Evolutionary conservation across 2,888 invertebrate species (phyloP), one percentile per base, ranked within the genome.

Genomic region (Pseudococcus viburni): DNA sequence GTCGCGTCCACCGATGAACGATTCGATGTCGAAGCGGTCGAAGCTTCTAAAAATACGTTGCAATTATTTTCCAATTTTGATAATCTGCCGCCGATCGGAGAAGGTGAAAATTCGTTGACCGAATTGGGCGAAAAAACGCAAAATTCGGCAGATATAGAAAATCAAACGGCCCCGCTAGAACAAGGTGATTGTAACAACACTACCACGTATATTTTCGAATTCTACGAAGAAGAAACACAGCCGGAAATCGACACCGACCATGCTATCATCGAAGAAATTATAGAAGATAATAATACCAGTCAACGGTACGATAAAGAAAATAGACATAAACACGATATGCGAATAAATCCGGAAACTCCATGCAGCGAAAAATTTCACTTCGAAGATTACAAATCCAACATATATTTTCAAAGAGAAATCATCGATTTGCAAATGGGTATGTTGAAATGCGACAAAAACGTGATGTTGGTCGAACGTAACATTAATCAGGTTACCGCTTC

Each of bases 381-480:
- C 83, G 88, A 88, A 33, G 88, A 88, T 59, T 80, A 55, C 42
- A 88, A 88, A 39, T 88, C 88, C n/a, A 73, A 88, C 19, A 83
- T 83, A n/a, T 83, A 83, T 12, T 77, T 88, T n/a, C 88, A 88
- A 80, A 48, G 88, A 15, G 88, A 88, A 39, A 51, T 88, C 39
- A 55, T 88, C n/a, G 88, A 88, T 19, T 55, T 88, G 59, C 88
- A 88, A 19, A 73, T 77, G 39, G 83, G 83, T 17, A 88, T 88
- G 88, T 80, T 88, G 51, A 88, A 88, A 17, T 88, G 88, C 83
- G 88, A 88, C 42, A 88, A 88, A 80, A 88, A 88, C 55, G 77
- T 88, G 3, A 88, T 88, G 88, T 51, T 88, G n/a, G 88, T 88
- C 12, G 88, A 88, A 42, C 88, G 80, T 11, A 88, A 83, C 42